Evolutionary conservation across 1,140 invertebrate genomes (phyloP).

Genomic region (Aethina tumida): DNA sequence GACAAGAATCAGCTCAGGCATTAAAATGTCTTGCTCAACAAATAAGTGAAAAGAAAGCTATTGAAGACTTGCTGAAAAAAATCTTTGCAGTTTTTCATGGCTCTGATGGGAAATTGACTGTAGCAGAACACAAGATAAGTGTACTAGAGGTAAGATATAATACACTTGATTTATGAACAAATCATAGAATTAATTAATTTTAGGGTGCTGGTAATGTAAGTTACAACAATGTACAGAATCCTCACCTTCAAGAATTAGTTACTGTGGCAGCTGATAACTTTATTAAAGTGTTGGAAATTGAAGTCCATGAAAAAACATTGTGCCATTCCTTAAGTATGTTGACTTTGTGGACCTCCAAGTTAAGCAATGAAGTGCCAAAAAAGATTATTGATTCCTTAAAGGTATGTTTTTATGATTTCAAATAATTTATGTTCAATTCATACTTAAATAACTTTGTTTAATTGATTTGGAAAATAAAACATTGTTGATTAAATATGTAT

Average conservation of each 20-base stretch:
- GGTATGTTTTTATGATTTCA: slow-evolving; percentile 38
- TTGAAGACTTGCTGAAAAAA: slow-evolving; percentile 60
- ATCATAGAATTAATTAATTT: slow-evolving; percentile 19
- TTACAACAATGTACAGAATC: slow-evolving; percentile 55
- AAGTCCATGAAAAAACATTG: slow-evolving; percentile 88
- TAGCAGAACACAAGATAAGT: slow-evolving; percentile 78
- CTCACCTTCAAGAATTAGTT: slow-evolving; percentile 49
- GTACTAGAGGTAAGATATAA: slow-evolving; percentile 58
- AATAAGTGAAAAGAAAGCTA: slow-evolving; percentile 56
- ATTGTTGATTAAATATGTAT: too few relatives aligned
- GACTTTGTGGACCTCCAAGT: slow-evolving; percentile 64
- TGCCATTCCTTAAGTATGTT: slow-evolving; percentile 72
- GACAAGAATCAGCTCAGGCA: slow-evolving; percentile 59
- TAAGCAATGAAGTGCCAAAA: slow-evolving; percentile 55
- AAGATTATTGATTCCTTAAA: slow-evolving; percentile 67
- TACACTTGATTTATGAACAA: slow-evolving; percentile 10
- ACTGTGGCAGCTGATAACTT: slow-evolving; percentile 55
- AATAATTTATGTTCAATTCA: too few relatives aligned
- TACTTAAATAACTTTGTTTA: too few relatives aligned
- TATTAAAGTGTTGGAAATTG: slow-evolving; percentile 70
- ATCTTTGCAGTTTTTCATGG: slow-evolving; percentile 81
- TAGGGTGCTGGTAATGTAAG: slow-evolving; percentile 73
- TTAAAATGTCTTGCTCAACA: slow-evolving; percentile 60
- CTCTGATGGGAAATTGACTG: slow-evolving; percentile 83
- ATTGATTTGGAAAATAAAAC: too few relatives aligned